Base-by-base conservation (phyloP, 2,797 vertebrate species). In the Cryptoprocta ferox region DNA sequence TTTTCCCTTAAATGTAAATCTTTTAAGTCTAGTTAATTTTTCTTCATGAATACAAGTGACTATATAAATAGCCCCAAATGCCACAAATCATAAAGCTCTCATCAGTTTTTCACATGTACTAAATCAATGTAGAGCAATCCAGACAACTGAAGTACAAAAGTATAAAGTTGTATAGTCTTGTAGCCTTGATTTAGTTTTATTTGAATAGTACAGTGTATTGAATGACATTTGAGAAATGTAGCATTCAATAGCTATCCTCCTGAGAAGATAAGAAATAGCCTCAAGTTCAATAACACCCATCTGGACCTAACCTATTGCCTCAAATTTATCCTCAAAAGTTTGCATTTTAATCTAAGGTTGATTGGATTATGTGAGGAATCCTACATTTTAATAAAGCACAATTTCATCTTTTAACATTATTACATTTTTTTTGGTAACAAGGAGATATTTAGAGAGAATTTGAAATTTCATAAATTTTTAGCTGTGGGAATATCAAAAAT, bases 151-250 rank as follows among this genome's bases (percentile, higher is more conserved):
- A 95, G 61, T 88, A 91, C 86, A n/a, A 92, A 96, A 94, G 73
- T 14, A 68, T 30, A 90, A 19, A 83, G 24, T 13, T 89, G 14
- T 48, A 3, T 56, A 94, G 37, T 6, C 85, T 65, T 92, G 66
- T 56, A 94, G 37, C 9, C 82, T 70, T 92, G 66, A 50, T 39
- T 95, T 93, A 86, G 56, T 93, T 95, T 93, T 91, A 84, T 93
- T 82, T 97, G 71, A 45, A 30, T 66, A 76, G 28, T 87, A 50
- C 35, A 88, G 32, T 21, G 4, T 76, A 96, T 45, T 96, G 90
- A 97, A 59, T 94, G 90, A 82, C 73, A 95, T 88, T 82, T 97
- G 91, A 96, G 78, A 86, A 92, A 96, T 56, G 63, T 32, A 76
- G 18, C 48, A 59, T 94, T 92, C 63, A 97, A 91, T 94, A 82